These are phyloP conservation scores for Hemicordylus capensis DNA, from an alignment of 2,113 vertebrate species.

Conservation along the genomic window DNA sequence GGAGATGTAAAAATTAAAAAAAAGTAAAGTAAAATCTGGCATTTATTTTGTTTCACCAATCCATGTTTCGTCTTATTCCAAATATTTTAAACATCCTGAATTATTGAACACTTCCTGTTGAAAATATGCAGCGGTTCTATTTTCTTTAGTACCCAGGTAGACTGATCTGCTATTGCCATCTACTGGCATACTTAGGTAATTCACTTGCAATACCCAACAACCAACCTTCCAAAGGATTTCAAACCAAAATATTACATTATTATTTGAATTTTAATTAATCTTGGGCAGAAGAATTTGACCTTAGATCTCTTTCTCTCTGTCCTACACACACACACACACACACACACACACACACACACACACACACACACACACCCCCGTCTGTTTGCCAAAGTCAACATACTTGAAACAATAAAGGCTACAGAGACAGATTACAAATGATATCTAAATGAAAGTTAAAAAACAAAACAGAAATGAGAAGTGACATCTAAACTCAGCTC, in stretches of 20 bases:
- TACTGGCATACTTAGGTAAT: slow-evolving; percentile 61
- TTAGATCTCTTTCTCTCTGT: slow-evolving; percentile 35
- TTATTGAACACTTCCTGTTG: slow-evolving; percentile 37
- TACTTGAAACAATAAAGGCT: slow-evolving; percentile 52
- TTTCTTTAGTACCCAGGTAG: slow-evolving; percentile 4
- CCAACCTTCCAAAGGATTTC: background rate
- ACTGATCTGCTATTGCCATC: slow-evolving; percentile 77
- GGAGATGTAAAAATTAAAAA: no score
- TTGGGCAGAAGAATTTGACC: slow-evolving; percentile 50
- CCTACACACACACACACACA: no score
- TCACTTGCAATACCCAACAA: slow-evolving; percentile 34
- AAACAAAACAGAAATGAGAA: slow-evolving; percentile 53
- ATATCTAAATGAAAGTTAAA: slow-evolving; percentile 19
- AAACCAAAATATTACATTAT: slow-evolving; percentile 27
- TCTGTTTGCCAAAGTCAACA: slow-evolving; percentile 22
- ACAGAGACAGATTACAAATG: slow-evolving; percentile 50
- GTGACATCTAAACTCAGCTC: slow-evolving; percentile 59
- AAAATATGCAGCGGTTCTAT: slow-evolving; percentile 39
- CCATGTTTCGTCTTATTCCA: slow-evolving; percentile 49
- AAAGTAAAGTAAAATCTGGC: slow-evolving; percentile 37
- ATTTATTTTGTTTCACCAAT: slow-evolving; percentile 52
- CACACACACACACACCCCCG: no score
- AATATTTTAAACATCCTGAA: slow-evolving; percentile 22
- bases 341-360: no score
- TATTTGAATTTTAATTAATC: slow-evolving; percentile 27